Conservation (phyloP, 92 coral and sea anemone species). For the Palythoa caribaeorum region DNA sequence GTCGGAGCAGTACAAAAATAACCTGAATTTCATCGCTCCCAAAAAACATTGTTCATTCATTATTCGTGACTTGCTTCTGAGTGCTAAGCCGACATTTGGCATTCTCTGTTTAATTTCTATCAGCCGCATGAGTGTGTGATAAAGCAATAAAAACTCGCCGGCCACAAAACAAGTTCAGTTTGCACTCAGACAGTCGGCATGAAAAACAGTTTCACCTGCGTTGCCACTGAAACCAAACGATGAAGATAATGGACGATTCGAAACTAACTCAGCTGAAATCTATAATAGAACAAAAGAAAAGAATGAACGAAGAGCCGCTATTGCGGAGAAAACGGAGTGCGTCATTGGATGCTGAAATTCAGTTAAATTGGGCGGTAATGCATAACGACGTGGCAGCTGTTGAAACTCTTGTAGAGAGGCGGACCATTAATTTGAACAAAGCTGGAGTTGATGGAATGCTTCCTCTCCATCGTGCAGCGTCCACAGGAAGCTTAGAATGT, state of each 20-base stretch:
- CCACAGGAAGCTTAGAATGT: conserved; percentile 89
- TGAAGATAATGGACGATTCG: conserved; percentile 11
- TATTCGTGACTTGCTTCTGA: background rate
- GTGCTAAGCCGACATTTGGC: background rate
- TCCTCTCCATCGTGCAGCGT: conserved; percentile 90
- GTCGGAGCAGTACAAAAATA: too few species aligned
- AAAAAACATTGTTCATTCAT: too few species aligned
- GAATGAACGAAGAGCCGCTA: background rate
- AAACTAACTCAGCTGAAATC: conserved; percentile 1
- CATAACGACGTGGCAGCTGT: conserved; percentile 85
- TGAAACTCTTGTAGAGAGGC: conserved; percentile 69
- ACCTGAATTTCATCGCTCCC: too few species aligned
- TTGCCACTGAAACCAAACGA: background rate
- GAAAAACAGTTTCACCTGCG: background rate
- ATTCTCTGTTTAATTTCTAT: background rate
- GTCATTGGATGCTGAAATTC: conserved; percentile 85
- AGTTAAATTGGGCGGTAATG: conserved; percentile 89
- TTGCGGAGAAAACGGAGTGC: conserved; percentile 77
- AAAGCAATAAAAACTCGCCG: background rate
- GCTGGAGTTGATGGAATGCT: conserved; percentile 83
- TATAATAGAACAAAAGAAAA: background rate
- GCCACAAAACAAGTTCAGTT: background rate
- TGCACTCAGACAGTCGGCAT: background rate
- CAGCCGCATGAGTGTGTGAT: background rate
- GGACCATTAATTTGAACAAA: conserved; percentile 72